These are phyloP conservation scores for Erebia palarica DNA, from an alignment of 2,888 invertebrate genomes.

Conservation along the genomic window DNA sequence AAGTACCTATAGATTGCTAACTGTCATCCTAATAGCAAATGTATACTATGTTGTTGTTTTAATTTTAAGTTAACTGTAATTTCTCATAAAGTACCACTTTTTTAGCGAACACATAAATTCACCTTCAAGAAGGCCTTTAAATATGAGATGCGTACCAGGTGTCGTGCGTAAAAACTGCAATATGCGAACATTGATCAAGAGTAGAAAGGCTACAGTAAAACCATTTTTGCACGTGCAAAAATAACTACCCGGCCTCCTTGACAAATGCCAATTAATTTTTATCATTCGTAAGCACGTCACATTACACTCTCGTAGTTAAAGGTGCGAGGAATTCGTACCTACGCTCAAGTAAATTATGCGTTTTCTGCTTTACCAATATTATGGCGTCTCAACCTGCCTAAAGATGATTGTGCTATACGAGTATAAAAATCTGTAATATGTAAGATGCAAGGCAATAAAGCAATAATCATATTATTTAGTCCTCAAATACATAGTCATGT, in stretches of 20 bases:
- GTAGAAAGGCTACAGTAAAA: conserved; percentile 17
- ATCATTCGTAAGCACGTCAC: conserved; percentile 37
- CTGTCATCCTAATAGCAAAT: too few relatives aligned
- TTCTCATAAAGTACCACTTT: conserved; percentile 24
- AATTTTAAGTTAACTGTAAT: conserved; percentile 5
- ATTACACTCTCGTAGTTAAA: conserved; percentile 27
- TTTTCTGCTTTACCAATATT: conserved; percentile 10
- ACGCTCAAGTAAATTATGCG: conserved; percentile 25
- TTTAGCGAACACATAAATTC: conserved; percentile 36
- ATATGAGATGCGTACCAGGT: conserved; percentile 33
- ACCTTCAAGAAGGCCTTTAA: conserved; percentile 29
- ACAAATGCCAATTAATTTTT: conserved; percentile 46
- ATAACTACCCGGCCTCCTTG: conserved; percentile 43
- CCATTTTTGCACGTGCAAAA: conserved; percentile 34
- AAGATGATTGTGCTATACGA: not conserved
- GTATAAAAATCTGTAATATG: too few relatives aligned
- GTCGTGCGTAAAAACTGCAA: conserved; percentile 38
- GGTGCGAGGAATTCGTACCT: conserved; percentile 30
- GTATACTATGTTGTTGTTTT: not conserved
- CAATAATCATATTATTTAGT: too few relatives aligned
- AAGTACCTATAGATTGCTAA: too few relatives aligned
- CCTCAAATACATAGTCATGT: too few relatives aligned
- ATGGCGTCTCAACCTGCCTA: not conserved
- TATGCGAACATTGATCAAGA: conserved; percentile 33
- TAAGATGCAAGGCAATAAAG: too few relatives aligned